Base-by-base conservation (phyloP, 2,797 vertebrate species). In the Philypnodon macrostomus region DNA sequence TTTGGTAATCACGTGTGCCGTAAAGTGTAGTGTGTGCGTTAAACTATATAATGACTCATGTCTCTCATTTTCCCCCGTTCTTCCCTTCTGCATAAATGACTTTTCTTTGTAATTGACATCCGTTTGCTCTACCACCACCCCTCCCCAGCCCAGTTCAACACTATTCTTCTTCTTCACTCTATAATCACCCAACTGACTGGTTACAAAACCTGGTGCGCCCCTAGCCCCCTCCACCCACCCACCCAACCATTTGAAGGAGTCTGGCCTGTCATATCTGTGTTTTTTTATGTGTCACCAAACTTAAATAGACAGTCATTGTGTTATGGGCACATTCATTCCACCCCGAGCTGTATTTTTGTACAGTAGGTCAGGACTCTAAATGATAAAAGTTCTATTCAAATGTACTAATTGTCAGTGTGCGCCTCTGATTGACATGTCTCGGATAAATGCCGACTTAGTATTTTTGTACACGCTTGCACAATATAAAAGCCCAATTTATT, bases 371-470 rank as follows among this genome's bases (percentile, higher is more conserved):
- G 87, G 85, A 80, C 86, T 88, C 84, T 85, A 79, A 87, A 88
- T 88, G 88, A 88, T 88, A 89, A 90, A 90, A 90, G 83, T 88
- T 85, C 83, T 77, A 88, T 90, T 89, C 86, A 87, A 81, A 83
- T 27, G 65, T 73, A 77, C 84, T 91, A 90, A 91, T 91, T 90
- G 88, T 90, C 89, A 88, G 84, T 85, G 85, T 87, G 85, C 83
- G 48, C 60, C 42, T 73, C 84, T 90, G 89, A 90, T 88, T 90
- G 89, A 89, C 88, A 86, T 73, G 84, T 84, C 87, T 79, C 69
- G 85, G 86, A 88, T 90, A 89, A 89, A 89, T 85, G 88, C 83
- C 87, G 85, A 90, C 89, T 91, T 89, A 87, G 87, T 89, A 89
- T 90, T 91, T 90, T 89, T 86, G 85, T 87, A 83, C 86, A 90